phyloP scores from a whole-genome alignment of 2,888 invertebrate species.

The Mylabris sibirica region DNA sequence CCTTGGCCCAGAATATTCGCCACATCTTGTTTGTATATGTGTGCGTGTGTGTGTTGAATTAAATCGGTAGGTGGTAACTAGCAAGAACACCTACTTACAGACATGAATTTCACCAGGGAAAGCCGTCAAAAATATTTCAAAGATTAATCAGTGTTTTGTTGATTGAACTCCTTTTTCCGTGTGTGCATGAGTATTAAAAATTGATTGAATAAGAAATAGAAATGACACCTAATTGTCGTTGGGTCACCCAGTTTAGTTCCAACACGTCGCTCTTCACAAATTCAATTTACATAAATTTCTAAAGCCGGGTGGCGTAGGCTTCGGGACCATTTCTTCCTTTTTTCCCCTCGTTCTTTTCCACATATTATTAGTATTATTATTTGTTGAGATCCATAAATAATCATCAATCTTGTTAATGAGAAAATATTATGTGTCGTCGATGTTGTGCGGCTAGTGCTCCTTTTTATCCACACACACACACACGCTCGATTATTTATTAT shows the following conservation, averaged over 20 bases:
- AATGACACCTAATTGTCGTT: neutral
- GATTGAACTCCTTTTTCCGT: too few species aligned
- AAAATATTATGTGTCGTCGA: constrained; percentile 21
- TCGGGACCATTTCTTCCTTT: neutral
- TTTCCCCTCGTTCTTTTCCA: neutral
- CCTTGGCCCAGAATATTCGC: constrained; percentile 13
- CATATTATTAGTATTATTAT: neutral
- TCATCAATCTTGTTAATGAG: constrained; percentile 28
- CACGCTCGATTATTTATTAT: neutral
- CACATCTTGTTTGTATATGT: neutral
- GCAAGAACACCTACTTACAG: constrained; percentile 1
- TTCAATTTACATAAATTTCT: constrained; percentile 11
- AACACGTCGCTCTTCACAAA: constrained; percentile 3
- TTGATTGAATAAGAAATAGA: neutral
- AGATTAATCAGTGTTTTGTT: neutral
- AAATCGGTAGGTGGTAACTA: constrained; percentile 11
- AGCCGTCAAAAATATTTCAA: constrained; percentile 1
- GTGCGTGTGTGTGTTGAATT: neutral
- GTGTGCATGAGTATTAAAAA: neutral
- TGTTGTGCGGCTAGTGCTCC: neutral
- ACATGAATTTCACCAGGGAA: constrained; percentile 1
- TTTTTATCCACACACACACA: neutral
- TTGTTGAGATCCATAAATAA: constrained; percentile 15
- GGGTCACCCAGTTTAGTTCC: neutral
- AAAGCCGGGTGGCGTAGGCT: constrained; percentile 10